These are phyloP conservation scores for Meloidogyne exigua DNA, from an alignment of 1,140 invertebrate genomes.

Conservation along the genomic window DNA sequence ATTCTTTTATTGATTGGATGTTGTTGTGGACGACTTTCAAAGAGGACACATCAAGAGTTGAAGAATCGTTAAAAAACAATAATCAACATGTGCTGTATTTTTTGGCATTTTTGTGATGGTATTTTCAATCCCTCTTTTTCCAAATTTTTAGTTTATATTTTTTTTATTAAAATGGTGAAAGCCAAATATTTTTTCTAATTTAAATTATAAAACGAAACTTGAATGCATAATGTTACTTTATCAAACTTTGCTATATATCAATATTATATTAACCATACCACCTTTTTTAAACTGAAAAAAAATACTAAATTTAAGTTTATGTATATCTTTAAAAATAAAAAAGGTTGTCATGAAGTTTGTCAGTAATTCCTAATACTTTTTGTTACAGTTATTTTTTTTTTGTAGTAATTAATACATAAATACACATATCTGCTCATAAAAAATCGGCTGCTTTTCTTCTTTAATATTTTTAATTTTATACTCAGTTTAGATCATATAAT, in stretches of 20 bases:
- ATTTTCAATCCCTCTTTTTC: background rate
- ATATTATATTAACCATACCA: background rate
- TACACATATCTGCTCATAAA: background rate
- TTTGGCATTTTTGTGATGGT: background rate
- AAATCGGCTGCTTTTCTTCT: background rate
- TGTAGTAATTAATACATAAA: too few relatives aligned
- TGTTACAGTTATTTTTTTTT: background rate
- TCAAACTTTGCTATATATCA: too few relatives aligned
- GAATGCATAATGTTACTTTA: too few relatives aligned
- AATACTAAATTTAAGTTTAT: too few relatives aligned
- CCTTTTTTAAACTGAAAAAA: background rate
- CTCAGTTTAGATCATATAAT: too few relatives aligned
- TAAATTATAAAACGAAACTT: too few relatives aligned
- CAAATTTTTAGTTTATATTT: background rate
- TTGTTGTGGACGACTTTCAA: conserved; percentile 58
- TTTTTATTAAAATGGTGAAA: background rate
- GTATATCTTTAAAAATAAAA: too few relatives aligned
- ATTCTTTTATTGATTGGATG: conserved; percentile 57
- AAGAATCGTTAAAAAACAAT: conserved; percentile 57
- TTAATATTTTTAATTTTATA: background rate
- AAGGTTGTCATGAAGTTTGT: too few relatives aligned
- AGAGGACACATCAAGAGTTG: conserved; percentile 50
- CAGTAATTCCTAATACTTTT: background rate
- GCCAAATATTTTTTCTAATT: background rate
- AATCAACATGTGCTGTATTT: background rate